Percentiles rank a stretch among this genome's conserved stretches.
Evolutionary conservation across 2,797 vertebrate species (phyloP).

Genomic region (Hypotaenidia philippensis): DNA sequence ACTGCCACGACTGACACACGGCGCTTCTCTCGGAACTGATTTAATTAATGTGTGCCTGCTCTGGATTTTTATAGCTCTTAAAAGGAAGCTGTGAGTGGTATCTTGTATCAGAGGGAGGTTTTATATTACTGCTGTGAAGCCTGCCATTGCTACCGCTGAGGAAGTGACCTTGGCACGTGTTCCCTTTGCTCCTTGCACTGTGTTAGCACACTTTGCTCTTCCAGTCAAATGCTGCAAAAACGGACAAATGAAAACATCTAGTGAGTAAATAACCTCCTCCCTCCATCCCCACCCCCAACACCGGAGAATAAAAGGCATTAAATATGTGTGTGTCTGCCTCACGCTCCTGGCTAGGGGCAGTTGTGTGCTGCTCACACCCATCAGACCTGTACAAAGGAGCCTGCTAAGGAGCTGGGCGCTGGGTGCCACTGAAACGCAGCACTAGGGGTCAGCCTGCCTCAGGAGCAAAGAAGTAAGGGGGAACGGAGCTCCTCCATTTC

Average conservation of each 20-base stretch:
- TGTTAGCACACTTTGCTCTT: background rate
- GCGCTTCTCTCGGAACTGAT: background rate
- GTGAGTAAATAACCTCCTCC: background rate
- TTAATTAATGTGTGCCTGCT: constrained; percentile 34
- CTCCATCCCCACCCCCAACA: no score
- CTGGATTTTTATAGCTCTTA: constrained; percentile 50
- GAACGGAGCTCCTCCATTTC: background rate
- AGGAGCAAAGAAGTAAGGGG: background rate
- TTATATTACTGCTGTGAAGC: background rate
- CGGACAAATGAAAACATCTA: background rate
- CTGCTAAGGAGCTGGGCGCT: background rate
- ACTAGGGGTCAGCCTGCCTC: accelerated
- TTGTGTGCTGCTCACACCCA: background rate
- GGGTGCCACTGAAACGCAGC: background rate
- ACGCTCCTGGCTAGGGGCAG: background rate
- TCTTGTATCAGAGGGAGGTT: background rate
- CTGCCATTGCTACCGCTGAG: background rate
- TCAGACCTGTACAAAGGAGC: background rate
- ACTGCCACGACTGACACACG: background rate
- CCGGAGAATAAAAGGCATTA: background rate
- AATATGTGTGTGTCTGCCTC: background rate
- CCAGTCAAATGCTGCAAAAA: background rate
- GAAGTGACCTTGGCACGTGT: constrained; percentile 31
- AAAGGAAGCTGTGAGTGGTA: background rate
- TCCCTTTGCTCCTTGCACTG: accelerated